Evolutionary conservation across 2,888 invertebrate species (phyloP), one percentile per base, ranked within the genome.

Genomic region (Pyrrhosoma nymphula): DNA sequence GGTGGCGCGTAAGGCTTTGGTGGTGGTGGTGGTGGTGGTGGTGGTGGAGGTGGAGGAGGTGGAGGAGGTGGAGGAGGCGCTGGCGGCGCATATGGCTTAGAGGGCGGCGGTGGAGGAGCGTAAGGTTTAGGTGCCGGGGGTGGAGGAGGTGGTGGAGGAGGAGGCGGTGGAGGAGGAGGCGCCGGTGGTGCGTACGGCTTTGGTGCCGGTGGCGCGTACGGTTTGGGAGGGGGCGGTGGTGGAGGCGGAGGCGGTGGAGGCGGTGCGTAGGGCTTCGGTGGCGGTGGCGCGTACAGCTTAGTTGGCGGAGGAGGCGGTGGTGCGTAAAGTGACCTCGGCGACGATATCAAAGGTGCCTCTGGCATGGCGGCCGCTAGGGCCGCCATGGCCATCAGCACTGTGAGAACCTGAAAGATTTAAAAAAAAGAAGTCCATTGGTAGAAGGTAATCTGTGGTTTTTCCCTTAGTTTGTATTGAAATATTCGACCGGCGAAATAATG

Each of bases 351-450:
- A 8, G 26, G 55, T 20, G 96, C 56, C 96, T 96, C 96, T 35
- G 96, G 95, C 26, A 96, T 95, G 90, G 95, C 56, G 96, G 95
- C 56, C 95, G 96, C 95, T 75, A 95, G 95, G 47, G 96, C 95
- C 16, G 96, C 96, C 39, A 96, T 96, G 26, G 97, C 96, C 18
- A 96, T 96, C 88, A 96, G 96, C 18, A 96, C 96, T 26, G 56
- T 55, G 82, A 95, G 88, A 35, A 93, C 18, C 23, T 75, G 69
- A 26, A 47, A 47, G 23, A 3, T 55, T 39, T 35, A 12, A 91
- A 12, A 91, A 12, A 39, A 47, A 39, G 39, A 39, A 88, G 16
- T 2, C 20, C 35, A 23, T 16, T 39, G 4, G 69, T 69, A 4
- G 26, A 26, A 26, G 26, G 8, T 47, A 47, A 47, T 8, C 47